These are phyloP conservation scores for Pollenia labialis DNA, from an alignment of 2,888 invertebrate genomes.

Conservation along the genomic window DNA sequence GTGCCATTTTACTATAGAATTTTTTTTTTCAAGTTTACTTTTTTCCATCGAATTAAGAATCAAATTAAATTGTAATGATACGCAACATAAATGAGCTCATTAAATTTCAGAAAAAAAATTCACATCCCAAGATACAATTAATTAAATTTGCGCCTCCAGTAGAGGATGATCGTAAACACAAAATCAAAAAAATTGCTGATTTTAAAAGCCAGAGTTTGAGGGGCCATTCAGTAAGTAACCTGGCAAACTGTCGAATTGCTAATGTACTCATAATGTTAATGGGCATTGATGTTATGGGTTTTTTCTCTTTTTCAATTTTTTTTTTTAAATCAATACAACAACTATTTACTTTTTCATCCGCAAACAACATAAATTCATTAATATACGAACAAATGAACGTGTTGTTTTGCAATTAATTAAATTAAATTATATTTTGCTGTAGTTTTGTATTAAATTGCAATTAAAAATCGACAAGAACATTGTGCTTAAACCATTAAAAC, in stretches of 20 bases:
- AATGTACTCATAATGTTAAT: slow-evolving; percentile 60
- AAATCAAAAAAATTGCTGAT: slow-evolving; percentile 28
- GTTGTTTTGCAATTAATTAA: slow-evolving; percentile 73
- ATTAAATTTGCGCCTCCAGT: slow-evolving; percentile 70
- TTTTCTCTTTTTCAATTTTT: slow-evolving; percentile 13
- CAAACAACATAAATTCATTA: background rate
- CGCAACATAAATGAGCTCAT: slow-evolving; percentile 70
- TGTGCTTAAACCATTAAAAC: slow-evolving; percentile 42
- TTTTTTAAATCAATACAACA: slow-evolving; percentile 13
- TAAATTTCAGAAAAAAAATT: slow-evolving; percentile 6
- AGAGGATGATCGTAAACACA: slow-evolving; percentile 31
- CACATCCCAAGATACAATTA: slow-evolving; percentile 51
- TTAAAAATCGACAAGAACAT: slow-evolving; percentile 63
- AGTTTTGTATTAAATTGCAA: slow-evolving; percentile 65
- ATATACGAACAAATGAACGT: slow-evolving; percentile 57
- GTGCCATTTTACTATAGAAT: no score
- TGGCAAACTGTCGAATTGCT: slow-evolving; percentile 48
- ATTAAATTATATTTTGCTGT: slow-evolving; percentile 72
- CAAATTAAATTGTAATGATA: slow-evolving; percentile 65
- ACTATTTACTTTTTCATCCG: slow-evolving; percentile 13
- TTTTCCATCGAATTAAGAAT: background rate
- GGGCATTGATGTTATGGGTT: slow-evolving; percentile 46
- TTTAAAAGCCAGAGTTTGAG: slow-evolving; percentile 22
- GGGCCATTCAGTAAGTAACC: background rate
- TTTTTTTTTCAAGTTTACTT: slow-evolving; percentile 1